phyloP scores from a whole-genome alignment of 2,113 vertebrate genomes.

The Promerops cafer region DNA sequence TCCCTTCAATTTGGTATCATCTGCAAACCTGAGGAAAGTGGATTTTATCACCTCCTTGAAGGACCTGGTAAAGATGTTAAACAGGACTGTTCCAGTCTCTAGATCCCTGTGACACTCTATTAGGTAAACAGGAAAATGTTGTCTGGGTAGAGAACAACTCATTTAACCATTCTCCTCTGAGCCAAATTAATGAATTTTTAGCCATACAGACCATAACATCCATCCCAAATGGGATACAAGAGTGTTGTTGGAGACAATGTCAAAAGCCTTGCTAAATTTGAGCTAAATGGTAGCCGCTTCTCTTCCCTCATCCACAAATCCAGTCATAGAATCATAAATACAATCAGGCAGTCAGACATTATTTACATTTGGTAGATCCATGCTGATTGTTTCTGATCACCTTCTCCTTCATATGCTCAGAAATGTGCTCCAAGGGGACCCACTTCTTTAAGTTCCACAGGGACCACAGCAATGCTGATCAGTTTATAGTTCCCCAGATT shows the following conservation, averaged over 20 bases:
- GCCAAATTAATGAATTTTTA: neutral
- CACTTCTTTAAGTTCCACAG: neutral
- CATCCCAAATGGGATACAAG: neutral
- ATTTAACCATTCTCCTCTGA: neutral
- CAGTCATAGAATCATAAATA: neutral
- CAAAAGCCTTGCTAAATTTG: neutral
- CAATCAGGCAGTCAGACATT: neutral
- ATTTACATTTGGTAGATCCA: neutral
- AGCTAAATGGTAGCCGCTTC: neutral
- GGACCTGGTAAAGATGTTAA: neutral
- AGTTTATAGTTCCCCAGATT: neutral
- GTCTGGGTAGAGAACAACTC: neutral
- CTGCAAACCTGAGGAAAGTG: neutral
- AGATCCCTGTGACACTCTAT: neutral
- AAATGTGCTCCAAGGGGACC: neutral
- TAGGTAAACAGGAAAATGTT: neutral
- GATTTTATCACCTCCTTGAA: neutral
- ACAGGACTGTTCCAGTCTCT: neutral
- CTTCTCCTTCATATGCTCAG: neutral
- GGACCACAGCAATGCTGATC: neutral
- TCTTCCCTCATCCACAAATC: neutral
- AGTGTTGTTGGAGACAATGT: neutral
- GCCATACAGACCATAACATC: neutral
- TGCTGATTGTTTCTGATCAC: neutral
- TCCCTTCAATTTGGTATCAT: neutral